Base-by-base conservation (phyloP, 2,797 vertebrate genomes). In the Gallinago solitaria region DNA sequence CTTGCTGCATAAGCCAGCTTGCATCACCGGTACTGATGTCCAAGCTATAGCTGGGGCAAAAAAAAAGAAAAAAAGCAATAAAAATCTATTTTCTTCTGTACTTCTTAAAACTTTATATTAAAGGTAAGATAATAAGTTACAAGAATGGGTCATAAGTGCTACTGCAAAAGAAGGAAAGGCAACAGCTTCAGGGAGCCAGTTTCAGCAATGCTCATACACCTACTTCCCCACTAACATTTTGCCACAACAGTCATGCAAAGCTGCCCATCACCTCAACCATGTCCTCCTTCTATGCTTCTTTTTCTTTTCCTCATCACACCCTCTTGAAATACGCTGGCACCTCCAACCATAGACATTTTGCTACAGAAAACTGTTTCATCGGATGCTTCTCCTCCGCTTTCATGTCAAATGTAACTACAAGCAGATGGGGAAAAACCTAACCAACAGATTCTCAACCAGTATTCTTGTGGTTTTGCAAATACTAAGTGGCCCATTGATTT, bases 401-500 rank as follows among this genome's bases (percentile, higher is more conserved):
- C 2, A 1, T 56, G 64, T 33, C 54, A 94, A 79, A 73, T 23
- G 43, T 48, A 87, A 53, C 68, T 69, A 61, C 32, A 82, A 68
- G 57, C 73, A 92, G 73, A 87, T 17, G 16, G 32, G 5, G 14
- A 79, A 89, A 11, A 57, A 23, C 15, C 9, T 63, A 88, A 79
- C 45, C 30, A 81, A 69, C 5, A 57, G 54, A 82, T 28, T 9
- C 59, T 53, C 27, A 16, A 53, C 51, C 51, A 60, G 8, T 20
- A 56, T 71, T 68, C 75, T 85, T 41, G 5, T 27, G 32, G 18
- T 89, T 93, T 85, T 87, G 28, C 83, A 94, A 90, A 75, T 37
- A 71, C 6, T 9, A 48, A 79, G 30, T 4, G 2, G 21, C 9
- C 45, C 3, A 0, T 17, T 53, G 25, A 65, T 48, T 60, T 81